Conservation (phyloP, 2,113 vertebrate genomes). For the Dasyurus viverrinus region DNA sequence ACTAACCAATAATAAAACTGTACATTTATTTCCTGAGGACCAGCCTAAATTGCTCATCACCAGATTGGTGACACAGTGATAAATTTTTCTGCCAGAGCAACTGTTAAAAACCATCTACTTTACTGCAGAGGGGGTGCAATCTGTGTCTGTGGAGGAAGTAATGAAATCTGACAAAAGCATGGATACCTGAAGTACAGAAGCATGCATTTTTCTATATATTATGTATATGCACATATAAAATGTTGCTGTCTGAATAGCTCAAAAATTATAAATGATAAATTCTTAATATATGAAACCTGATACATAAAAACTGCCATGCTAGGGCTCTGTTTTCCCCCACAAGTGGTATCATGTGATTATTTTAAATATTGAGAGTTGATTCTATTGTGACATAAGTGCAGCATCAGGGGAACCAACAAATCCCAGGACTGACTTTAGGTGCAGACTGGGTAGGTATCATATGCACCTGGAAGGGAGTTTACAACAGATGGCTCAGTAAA, state of each 20-base stretch:
- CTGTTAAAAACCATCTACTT: background rate
- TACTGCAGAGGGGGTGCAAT: background rate
- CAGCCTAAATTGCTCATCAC: background rate
- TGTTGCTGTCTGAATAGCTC: background rate
- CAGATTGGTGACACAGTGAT: background rate
- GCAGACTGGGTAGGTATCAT: background rate
- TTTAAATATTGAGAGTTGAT: background rate
- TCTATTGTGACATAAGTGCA: background rate
- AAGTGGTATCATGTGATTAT: background rate
- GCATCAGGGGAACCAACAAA: background rate
- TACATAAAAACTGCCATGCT: background rate
- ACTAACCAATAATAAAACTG: background rate
- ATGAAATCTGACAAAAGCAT: background rate
- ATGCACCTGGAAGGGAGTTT: background rate
- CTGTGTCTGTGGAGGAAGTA: background rate
- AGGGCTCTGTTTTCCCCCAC: background rate
- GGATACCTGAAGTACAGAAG: background rate
- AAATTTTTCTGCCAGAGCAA: background rate
- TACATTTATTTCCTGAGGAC: background rate
- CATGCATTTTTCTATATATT: background rate
- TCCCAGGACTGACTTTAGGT: background rate
- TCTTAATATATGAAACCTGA: background rate
- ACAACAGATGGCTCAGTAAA: conserved; percentile 1
- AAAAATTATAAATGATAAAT: background rate
- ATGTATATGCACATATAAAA: background rate